Evolutionary conservation across 2,888 invertebrate genomes (phyloP).

Genomic region (Mimachlamys varia): DNA sequence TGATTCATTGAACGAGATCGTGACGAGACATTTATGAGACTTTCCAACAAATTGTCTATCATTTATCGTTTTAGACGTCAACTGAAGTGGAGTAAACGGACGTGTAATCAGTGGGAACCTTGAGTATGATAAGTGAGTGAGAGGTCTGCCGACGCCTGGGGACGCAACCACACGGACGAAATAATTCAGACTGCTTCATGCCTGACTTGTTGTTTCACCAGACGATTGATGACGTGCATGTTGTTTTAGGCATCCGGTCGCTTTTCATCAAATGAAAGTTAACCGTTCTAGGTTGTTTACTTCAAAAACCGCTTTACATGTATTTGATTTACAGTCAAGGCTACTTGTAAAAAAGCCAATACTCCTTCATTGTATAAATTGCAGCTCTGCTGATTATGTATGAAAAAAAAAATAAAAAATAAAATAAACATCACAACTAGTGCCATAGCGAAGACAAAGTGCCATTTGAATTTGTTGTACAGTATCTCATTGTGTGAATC

Average conservation of each 20-base stretch:
- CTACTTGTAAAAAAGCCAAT: too few species aligned
- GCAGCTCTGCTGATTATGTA: too few species aligned
- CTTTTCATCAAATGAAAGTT: neutral
- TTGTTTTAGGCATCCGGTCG: neutral
- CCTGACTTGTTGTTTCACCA: neutral
- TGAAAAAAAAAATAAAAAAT: too few species aligned
- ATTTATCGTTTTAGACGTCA: neutral
- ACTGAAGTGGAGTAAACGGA: neutral
- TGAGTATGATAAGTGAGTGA: neutral
- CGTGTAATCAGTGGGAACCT: neutral
- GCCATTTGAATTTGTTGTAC: too few species aligned
- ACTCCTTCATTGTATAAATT: too few species aligned
- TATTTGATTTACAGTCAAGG: too few species aligned
- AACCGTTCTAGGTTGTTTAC: neutral
- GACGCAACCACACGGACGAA: neutral
- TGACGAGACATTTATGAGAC: neutral
- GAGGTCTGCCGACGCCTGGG: neutral
- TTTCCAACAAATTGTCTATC: neutral
- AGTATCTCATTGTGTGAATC: too few species aligned
- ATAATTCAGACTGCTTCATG: neutral
- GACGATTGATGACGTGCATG: neutral
- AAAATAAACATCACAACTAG: too few species aligned
- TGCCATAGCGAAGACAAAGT: too few species aligned
- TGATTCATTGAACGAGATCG: neutral
- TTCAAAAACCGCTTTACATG: neutral